Percentiles rank a stretch among this genome's conserved stretches.
Conservation (phyloP, 2,113 vertebrate genomes). For the Cebus imitator region DNA sequence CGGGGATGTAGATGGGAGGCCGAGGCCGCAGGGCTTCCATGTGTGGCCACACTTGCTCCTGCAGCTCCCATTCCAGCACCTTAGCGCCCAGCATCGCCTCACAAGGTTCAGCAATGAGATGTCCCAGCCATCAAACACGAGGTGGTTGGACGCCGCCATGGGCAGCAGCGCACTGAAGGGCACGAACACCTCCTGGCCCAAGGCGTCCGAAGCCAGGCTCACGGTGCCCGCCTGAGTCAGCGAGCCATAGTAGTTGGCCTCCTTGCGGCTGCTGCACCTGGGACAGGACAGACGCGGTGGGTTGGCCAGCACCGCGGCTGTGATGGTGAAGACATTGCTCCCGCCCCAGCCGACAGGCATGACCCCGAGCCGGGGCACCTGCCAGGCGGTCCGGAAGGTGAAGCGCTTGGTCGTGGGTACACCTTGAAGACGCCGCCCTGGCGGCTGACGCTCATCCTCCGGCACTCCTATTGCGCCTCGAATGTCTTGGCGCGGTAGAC, state of each 20-base stretch:
- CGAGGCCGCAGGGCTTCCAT: no score
- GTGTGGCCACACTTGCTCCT: no score
- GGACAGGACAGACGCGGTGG: not conserved
- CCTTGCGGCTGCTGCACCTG: conserved; percentile 78
- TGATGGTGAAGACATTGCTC: no score
- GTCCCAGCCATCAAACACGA: conserved; percentile 97
- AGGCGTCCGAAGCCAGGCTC: conserved; percentile 86
- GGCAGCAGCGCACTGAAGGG: conserved; percentile 90
- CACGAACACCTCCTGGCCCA: conserved; percentile 88
- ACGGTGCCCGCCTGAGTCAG: conserved; percentile 93
- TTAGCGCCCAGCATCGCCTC: conserved; percentile 91
- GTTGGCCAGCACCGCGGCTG: conserved; percentile 84
- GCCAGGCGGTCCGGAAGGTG: no score
- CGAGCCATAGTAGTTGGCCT: conserved; percentile 95
- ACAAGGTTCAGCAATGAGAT: conserved; percentile 93
- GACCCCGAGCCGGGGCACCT: no score
- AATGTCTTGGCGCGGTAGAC: no score
- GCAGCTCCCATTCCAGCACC: conserved; percentile 91
- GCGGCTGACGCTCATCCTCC: no score
- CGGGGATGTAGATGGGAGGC: no score
- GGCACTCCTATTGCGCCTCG: no score
- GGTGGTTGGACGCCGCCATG: conserved; percentile 94
- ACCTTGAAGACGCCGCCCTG: no score
- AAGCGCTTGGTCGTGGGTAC: no score
- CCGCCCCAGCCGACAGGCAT: no score